Base-by-base conservation (phyloP, 2,113 vertebrate genomes). In the Trogon surrucura region DNA sequence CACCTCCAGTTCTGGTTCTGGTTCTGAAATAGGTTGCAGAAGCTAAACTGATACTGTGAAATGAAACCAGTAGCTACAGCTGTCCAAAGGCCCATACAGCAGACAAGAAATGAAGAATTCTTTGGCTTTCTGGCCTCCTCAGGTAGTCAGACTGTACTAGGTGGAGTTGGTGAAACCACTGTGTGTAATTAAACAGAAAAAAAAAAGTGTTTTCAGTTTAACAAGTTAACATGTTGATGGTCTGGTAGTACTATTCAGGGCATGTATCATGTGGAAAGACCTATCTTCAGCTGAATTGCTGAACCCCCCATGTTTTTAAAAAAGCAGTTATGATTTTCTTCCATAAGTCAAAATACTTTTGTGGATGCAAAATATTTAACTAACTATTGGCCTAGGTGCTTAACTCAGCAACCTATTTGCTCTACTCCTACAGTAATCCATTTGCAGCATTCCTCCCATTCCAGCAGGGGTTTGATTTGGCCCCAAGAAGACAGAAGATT, bases 41-140 rank as follows among this genome's bases (percentile, higher is more conserved):
- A 74, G 70, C 75, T 92, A 86, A 96, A 96, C 41, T 69, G 58
- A 78, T 90, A n/a, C 62, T 78, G 64, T 73, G 60, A 80, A 79
- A 84, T 12, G 38, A 90, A 45, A 95, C 91, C 83, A 93, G 85
- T 93, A 87, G 9, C n/a, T 82, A 75, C 47, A 85, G 66, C 51
- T 5, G 4, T 87, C 65, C 86, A 94, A 95, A 80, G 53, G 29
- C 67, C 60, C 66, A 85, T 60, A 85, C 25, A 65, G 56, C 84
- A 85, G 84, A 93, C 57, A 93, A 92, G 51, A 95, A 82, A 87
- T 88, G 51, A 87, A 77, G 58, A 91, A 41, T 69, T 36, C 61
- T 71, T 96, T 92, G 70, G 38, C 44, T 69, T 50, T 95, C 34
- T 93, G 74, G 44, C 85, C n/a, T 5, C 62, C 70, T 44, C 51